Evolutionary conservation across 2,888 invertebrate genomes (phyloP).

Genomic region (Parapristionchus giblindavisi): DNA sequence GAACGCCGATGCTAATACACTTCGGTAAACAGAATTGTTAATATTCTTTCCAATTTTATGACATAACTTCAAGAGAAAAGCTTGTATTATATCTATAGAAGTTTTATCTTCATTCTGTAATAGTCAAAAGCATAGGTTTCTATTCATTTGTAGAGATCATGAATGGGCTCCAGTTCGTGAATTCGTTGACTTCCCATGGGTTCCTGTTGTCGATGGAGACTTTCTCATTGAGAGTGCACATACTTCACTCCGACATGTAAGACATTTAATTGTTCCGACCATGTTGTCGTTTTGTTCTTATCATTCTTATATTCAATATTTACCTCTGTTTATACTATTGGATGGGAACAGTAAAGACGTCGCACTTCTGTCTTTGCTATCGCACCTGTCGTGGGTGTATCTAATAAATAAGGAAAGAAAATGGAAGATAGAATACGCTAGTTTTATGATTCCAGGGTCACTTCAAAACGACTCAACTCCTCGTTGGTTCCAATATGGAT

Average conservation of each 20-base stretch:
- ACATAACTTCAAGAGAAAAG: neutral
- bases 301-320: too few species aligned
- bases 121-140: neutral
- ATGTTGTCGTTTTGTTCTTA: neutral
- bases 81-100: neutral
- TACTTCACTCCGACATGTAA: slow-evolving; percentile 75
- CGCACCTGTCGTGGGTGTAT: too few species aligned
- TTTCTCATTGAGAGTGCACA: slow-evolving; percentile 83
- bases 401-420: neutral
- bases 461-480: slow-evolving; percentile 87
- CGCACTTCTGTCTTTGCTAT: too few species aligned
- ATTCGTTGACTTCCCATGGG: slow-evolving; percentile 76
- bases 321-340: too few species aligned
- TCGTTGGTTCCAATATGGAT: slow-evolving; percentile 90
- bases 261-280: neutral
- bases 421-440: neutral
- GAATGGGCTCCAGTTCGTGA: slow-evolving; percentile 70
- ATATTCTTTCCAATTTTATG: neutral
- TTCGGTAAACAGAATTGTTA: slow-evolving; percentile 70
- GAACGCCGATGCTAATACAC: slow-evolving; percentile 74
- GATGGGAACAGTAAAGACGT: too few species aligned
- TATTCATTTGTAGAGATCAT: slow-evolving; percentile 51
- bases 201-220: slow-evolving; percentile 88
- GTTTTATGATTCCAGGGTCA: slow-evolving; percentile 76
- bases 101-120: neutral